Conservation (phyloP, 2,113 vertebrate genomes). For the Gymnogyps californianus region DNA sequence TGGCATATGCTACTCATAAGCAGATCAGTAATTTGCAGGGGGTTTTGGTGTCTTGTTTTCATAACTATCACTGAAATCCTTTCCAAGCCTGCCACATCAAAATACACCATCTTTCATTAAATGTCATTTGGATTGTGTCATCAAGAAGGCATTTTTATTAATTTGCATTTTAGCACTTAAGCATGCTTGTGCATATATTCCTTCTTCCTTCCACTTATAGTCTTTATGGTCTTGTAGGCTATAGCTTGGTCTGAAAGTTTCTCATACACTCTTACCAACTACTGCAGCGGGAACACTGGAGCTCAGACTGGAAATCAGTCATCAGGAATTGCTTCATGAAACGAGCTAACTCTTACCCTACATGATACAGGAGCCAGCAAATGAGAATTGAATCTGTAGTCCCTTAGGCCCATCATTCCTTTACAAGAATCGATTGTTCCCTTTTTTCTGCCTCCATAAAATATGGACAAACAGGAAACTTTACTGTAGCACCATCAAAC, state of each 20-base stretch:
- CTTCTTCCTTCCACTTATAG: background rate
- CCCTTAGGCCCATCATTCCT: background rate
- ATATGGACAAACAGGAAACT: background rate
- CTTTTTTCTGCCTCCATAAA: background rate
- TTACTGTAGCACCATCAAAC: background rate
- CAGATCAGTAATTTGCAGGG: background rate
- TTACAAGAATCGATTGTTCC: background rate
- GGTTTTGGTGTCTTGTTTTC: background rate
- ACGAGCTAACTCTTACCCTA: background rate
- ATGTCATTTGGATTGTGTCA: constrained; percentile 29
- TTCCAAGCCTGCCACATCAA: background rate
- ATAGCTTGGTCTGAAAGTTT: background rate
- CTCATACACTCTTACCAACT: background rate
- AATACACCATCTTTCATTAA: background rate
- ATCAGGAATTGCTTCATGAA: background rate
- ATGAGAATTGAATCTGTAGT: background rate
- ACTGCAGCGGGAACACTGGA: background rate
- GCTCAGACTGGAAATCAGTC: background rate
- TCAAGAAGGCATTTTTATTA: background rate
- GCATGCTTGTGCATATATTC: background rate
- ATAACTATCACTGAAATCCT: background rate
- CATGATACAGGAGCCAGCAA: background rate
- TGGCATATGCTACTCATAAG: background rate
- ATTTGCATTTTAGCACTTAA: background rate
- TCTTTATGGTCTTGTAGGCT: background rate